phyloP scores from a whole-genome alignment of 2,888 invertebrate genomes.

The Drosophila melanosoma region DNA sequence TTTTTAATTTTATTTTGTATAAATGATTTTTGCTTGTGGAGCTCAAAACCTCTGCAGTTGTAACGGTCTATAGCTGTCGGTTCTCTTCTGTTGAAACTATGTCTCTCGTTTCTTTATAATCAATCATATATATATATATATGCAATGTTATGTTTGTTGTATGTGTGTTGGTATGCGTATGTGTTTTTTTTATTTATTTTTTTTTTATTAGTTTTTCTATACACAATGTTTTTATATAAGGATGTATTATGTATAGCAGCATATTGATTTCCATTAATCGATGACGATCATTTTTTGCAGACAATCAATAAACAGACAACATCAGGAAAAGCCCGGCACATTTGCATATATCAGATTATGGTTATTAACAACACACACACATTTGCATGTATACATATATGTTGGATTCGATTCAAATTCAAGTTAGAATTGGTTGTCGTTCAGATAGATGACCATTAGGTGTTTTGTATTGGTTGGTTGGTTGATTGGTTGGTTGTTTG shows the following conservation, averaged over 20 bases:
- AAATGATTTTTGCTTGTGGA: constrained; percentile 74
- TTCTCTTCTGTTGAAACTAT: constrained; percentile 68
- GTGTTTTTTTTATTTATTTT: constrained; percentile 65
- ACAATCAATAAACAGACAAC: constrained; percentile 24
- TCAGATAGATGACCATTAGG: constrained; percentile 60
- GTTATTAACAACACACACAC: constrained; percentile 21
- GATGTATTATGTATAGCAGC: not conserved
- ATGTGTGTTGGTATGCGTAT: constrained; percentile 44
- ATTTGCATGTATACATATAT: constrained; percentile 32
- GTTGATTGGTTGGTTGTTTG: constrained; percentile 38
- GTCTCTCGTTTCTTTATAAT: constrained; percentile 62
- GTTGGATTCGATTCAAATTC: constrained; percentile 46
- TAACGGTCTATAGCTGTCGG: constrained; percentile 61
- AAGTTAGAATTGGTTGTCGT: constrained; percentile 59
- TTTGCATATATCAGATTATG: constrained; percentile 7
- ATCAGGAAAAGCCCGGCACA: constrained; percentile 15
- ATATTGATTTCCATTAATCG: constrained; percentile 19
- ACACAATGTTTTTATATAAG: constrained; percentile 49
- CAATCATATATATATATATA: constrained; percentile 59
- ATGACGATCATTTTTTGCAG: constrained; percentile 12
- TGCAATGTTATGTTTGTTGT: constrained; percentile 48
- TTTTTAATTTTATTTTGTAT: constrained; percentile 66
- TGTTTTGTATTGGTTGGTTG: constrained; percentile 56
- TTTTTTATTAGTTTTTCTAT: constrained; percentile 73
- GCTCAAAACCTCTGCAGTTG: constrained; percentile 66